Evolutionary conservation across 2,888 invertebrate species (phyloP), one percentile per base, ranked within the genome.

Genomic region (Eulithis prunata): DNA sequence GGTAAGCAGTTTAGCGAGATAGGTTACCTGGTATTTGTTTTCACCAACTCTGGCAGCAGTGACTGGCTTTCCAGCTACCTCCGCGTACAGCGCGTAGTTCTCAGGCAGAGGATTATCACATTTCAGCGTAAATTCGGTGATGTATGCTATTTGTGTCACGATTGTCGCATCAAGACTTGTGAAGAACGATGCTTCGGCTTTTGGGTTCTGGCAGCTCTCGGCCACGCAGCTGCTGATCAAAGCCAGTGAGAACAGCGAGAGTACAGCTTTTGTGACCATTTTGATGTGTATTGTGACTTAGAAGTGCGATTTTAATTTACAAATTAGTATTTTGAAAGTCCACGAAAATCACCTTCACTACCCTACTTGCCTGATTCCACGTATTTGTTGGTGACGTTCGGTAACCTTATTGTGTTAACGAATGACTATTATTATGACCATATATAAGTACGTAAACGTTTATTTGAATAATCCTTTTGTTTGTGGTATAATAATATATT

Each of bases 121-220:
- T 82, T 96, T 95, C 52, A 99, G 91, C 10, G 95, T 94, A 90
- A 99, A 98, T 88, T 99, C 98, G 12, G 97, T 96, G 77, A 99
- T 96, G 88, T 97, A 98, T 0, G 98, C 98, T 74, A 99, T 97
- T 84, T 95, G 96, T 72, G 97, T 96, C 11, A 99, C 96, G 69
- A 99, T 95, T 56, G 98, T 97, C 0, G 97, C 98, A 93, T 99
- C 99, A 86, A 96, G 95, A 14, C 98, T 98, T 55, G 98, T 98
- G 88, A 98, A 99, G 0, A 96, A 95, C 60, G 95, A 95, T n/a
- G 97, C 95, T 65, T 95, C 94, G 11, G 96, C 95, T 91, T 96
- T 94, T 5, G 96, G 95, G 77, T 95, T 95, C 72, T 86, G 82
- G 79, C 92, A 93, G 71, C 82, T 86, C 59, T 88, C 80, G 11